These are phyloP conservation scores for Wasmannia auropunctata DNA, from an alignment of 1,140 invertebrate species.

Conservation along the genomic window DNA sequence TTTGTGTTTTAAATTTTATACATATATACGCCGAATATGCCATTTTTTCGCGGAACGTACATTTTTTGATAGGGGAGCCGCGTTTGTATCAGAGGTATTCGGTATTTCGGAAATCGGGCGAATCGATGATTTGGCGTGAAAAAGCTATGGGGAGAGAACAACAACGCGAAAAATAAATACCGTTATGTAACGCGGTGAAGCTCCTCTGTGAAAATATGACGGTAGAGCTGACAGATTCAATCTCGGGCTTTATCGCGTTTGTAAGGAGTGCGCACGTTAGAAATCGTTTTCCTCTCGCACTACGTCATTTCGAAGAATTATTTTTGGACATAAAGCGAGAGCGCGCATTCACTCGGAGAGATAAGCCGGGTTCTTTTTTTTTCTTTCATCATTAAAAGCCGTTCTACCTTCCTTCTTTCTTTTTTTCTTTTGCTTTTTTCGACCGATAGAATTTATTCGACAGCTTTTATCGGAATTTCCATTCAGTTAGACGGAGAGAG, in stretches of 20 bases:
- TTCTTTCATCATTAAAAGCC: conserved; percentile 5
- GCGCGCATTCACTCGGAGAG: background rate
- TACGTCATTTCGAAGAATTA: conserved; percentile 6
- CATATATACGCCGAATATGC: too few species aligned
- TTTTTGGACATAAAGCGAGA: background rate
- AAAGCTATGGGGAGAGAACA: background rate
- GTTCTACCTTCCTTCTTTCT: too few species aligned
- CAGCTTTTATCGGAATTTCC: conserved; percentile 25
- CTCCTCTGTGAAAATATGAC: background rate
- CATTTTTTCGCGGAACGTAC: background rate
- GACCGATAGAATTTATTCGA: background rate
- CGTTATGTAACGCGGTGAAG: background rate
- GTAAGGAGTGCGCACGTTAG: background rate
- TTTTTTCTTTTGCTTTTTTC: background rate
- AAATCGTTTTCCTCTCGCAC: background rate
- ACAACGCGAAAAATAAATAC: background rate
- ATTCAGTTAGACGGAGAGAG: background rate
- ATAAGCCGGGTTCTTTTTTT: background rate
- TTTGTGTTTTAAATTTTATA: background rate
- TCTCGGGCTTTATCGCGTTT: conserved; percentile 5
- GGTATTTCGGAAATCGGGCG: background rate
- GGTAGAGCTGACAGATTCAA: conserved; percentile 39
- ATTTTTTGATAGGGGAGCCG: background rate
- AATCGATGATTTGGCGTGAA: conserved; percentile 10
- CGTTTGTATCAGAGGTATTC: background rate